Evolutionary conservation across 2,888 invertebrate genomes (phyloP).

Genomic region (Aspidiotus destructor): DNA sequence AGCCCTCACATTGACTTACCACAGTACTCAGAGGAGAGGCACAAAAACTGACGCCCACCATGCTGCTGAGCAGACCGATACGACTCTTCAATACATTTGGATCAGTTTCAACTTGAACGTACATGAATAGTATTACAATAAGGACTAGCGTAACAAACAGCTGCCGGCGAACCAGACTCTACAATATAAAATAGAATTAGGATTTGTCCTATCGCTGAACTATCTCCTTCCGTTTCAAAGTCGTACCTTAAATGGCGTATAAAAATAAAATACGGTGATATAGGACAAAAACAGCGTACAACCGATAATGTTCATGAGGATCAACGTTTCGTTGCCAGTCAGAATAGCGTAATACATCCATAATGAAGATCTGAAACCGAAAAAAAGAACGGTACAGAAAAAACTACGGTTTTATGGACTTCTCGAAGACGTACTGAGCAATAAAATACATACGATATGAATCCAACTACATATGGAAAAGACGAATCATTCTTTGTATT

Average conservation of each 20-base stretch:
- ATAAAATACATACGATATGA: slow-evolving; percentile 55
- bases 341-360: slow-evolving; percentile 73
- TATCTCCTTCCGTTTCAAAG: neutral
- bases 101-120: slow-evolving; percentile 47
- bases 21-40: slow-evolving; percentile 72
- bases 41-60: slow-evolving; percentile 67
- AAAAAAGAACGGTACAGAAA: slow-evolving; percentile 5
- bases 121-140: slow-evolving; percentile 51
- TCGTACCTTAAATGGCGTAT: slow-evolving; percentile 58
- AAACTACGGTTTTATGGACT: neutral
- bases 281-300: slow-evolving; percentile 60
- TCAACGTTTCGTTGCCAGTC: slow-evolving; percentile 60
- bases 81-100: slow-evolving; percentile 47
- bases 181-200: slow-evolving; percentile 37
- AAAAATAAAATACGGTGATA: slow-evolving; percentile 59
- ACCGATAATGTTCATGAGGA: slow-evolving; percentile 67
- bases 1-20: slow-evolving; percentile 42
- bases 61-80: slow-evolving; percentile 61
- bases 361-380: slow-evolving; percentile 52
- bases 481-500: slow-evolving; percentile 67
- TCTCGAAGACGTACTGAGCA: too few relatives aligned
- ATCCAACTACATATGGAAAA: slow-evolving; percentile 66
- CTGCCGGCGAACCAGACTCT: slow-evolving; percentile 53
- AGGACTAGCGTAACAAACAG: slow-evolving; percentile 50
- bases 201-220: neutral